Evolutionary conservation across 2,888 invertebrate species (phyloP).

Genomic region (Mesoligia furuncula): DNA sequence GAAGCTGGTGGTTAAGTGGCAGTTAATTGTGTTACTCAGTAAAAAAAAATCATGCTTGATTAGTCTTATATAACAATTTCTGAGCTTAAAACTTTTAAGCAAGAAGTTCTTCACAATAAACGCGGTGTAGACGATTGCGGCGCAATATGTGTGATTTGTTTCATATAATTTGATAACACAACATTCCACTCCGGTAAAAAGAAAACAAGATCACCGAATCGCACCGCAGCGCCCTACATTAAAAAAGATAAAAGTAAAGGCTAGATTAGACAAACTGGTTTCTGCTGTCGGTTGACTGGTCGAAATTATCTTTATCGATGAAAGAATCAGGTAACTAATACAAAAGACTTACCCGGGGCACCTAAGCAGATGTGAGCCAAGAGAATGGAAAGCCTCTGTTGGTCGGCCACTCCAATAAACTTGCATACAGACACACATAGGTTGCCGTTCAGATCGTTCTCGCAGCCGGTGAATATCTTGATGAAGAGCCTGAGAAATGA

Average conservation of each 20-base stretch:
- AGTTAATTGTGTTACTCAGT: background rate
- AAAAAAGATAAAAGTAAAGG: background rate
- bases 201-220: background rate
- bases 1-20: background rate
- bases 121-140: background rate
- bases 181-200: background rate
- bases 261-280: background rate
- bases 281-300: too few species aligned
- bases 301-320: background rate
- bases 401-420: constrained; percentile 86
- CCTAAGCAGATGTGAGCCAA: constrained; percentile 83
- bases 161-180: background rate
- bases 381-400: constrained; percentile 79
- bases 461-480: constrained; percentile 86
- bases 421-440: constrained; percentile 86
- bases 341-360: constrained; percentile 75
- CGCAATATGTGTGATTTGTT: background rate
- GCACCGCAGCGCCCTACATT: background rate
- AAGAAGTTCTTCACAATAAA: background rate
- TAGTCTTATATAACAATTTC: background rate
- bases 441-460: constrained; percentile 79
- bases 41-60: background rate
- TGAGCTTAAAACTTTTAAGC: background rate
- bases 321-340: background rate
- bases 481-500: constrained; percentile 80